Evolutionary conservation across 2,113 vertebrate species (phyloP).

Genomic region (Vidua chalybeata): DNA sequence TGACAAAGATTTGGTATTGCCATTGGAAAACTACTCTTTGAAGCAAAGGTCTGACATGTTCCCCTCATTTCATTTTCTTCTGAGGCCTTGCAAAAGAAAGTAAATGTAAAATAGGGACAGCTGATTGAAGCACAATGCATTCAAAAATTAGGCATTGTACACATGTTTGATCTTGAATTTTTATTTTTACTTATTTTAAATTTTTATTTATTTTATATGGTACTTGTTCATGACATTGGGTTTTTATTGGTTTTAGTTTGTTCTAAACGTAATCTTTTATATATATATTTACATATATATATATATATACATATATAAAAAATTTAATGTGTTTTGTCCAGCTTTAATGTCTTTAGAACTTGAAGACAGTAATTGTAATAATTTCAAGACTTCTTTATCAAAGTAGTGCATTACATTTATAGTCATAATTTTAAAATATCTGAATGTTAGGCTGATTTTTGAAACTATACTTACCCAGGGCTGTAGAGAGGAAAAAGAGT

Average conservation of each 20-base stretch:
- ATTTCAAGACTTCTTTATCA: background rate
- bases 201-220: background rate
- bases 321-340: background rate
- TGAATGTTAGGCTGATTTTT: background rate
- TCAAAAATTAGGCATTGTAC: background rate
- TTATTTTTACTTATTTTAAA: background rate
- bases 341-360: background rate
- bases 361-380: background rate
- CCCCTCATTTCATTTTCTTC: background rate
- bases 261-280: background rate
- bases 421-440: background rate
- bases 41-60: background rate
- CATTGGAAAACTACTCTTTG: background rate
- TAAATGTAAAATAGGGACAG: background rate
- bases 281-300: no score
- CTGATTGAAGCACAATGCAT: background rate
- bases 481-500: background rate
- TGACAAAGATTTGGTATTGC: background rate
- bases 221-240: background rate
- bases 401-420: background rate
- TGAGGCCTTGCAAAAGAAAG: background rate
- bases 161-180: background rate
- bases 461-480: background rate
- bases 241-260: background rate
- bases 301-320: background rate